Base-by-base conservation (phyloP, 64 coral and sea anemone genomes). In the Stichodactyla helianthus region DNA sequence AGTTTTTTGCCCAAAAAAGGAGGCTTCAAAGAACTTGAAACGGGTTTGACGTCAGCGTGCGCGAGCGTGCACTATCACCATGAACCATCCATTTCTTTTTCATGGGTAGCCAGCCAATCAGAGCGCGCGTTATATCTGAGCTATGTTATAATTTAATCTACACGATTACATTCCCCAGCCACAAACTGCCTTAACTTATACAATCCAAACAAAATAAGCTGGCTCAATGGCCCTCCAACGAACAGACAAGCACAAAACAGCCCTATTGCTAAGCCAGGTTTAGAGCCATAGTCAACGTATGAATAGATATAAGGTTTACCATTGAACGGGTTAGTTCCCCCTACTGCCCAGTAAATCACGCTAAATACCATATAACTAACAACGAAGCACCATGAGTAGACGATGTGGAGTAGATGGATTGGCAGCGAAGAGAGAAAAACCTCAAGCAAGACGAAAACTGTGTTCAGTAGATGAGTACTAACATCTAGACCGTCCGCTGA, bases 261-360 rank as follows among this genome's bases (percentile, higher is more conserved):
- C 16, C 94, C 94, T 14, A 85, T 88, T 9, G 94, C 82, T 13
- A 90, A 10, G 1, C 68, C 94, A 2, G 94, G 94, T 10, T 4
- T 54, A 2, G 87, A 81, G 5, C 83, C 87, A 55, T 93, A 96
- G 86, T 96, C 91, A 35, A 93, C 22, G 15, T 83, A 55, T 0
- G 87, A 64, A 27, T 96, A 96, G 18, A 96, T 81, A 54, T 91
- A 91, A 2, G 84, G 90, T 50, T 91, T 26, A 0, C 52, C 51
- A 51, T 78, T 59, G 76, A 62, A 11, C 5, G 91, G 84, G 20
- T 93, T 93, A 7, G 92, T 59, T 6, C 91, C 91, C 7, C 82
- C 77, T 17, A 23, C 84, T 14, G 59, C 90, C 94, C 94, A 96
- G 22, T 89, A 96, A 8, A 96, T 77, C 10, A 96, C 88, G 17